Evolutionary conservation across 2,888 invertebrate genomes (phyloP).

Genomic region (Hemithea aestivaria): DNA sequence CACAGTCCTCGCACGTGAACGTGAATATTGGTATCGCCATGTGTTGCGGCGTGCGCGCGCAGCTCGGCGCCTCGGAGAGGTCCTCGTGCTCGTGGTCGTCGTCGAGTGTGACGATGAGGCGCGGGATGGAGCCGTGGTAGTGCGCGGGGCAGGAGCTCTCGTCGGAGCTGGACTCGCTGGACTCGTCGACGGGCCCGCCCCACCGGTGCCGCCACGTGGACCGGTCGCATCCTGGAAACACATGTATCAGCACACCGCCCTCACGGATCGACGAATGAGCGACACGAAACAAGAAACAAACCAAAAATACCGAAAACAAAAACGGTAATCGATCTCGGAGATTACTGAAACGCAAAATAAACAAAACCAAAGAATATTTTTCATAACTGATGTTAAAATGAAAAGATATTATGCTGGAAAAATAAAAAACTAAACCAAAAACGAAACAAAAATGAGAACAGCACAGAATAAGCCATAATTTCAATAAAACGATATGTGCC

Average conservation of each 20-base stretch:
- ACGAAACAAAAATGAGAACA: constrained; percentile 7
- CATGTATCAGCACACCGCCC: constrained; percentile 16
- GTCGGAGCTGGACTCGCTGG: constrained; percentile 67
- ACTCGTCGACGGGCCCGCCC: constrained; percentile 46
- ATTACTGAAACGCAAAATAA: too few relatives aligned
- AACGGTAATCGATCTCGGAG: too few relatives aligned
- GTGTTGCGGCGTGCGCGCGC: constrained; percentile 51
- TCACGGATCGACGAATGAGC: not conserved
- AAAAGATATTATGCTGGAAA: constrained; percentile 19
- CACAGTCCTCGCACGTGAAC: constrained; percentile 69
- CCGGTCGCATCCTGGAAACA: constrained; percentile 61
- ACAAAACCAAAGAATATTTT: too few relatives aligned
- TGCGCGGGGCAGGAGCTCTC: constrained; percentile 55
- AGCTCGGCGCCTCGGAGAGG: constrained; percentile 61
- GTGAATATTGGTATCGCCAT: constrained; percentile 69
- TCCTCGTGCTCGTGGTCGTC: constrained; percentile 62
- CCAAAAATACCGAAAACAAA: too few relatives aligned
- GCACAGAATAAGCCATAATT: constrained; percentile 12
- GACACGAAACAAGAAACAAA: too few relatives aligned
- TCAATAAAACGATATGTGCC: constrained; percentile 32
- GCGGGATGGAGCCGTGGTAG: constrained; percentile 64
- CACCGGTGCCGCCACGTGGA: constrained; percentile 39
- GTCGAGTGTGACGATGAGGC: constrained; percentile 65
- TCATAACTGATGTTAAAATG: too few relatives aligned
- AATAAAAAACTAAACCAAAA: constrained; percentile 13